Evolutionary conservation across 2,113 vertebrate species (phyloP).

Genomic region (Limnothrissa miodon): DNA sequence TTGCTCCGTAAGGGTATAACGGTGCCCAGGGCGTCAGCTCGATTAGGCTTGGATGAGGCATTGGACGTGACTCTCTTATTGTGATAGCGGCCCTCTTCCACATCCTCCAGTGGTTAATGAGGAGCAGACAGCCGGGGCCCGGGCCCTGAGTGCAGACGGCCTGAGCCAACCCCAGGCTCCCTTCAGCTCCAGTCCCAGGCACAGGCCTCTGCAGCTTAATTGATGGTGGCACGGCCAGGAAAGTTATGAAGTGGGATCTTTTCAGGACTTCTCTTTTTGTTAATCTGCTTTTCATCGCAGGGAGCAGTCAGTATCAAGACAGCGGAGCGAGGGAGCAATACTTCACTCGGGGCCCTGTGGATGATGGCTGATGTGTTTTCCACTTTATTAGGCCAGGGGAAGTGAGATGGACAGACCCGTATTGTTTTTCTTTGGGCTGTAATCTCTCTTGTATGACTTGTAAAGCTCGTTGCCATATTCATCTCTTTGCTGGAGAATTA

Average conservation of each 20-base stretch:
- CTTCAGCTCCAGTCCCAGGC: conserved; percentile 65
- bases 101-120: conserved; percentile 64
- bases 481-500: conserved; percentile 61
- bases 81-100: conserved; percentile 58
- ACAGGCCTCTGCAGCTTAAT: conserved; percentile 67
- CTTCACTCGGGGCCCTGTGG: conserved; percentile 24
- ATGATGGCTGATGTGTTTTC: conserved; percentile 25
- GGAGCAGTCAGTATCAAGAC: conserved; percentile 63
- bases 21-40: conserved; percentile 67
- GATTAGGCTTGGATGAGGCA: conserved; percentile 61
- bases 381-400: conserved; percentile 24
- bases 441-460: conserved; percentile 52
- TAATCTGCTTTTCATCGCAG: conserved; percentile 68
- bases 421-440: conserved; percentile 50
- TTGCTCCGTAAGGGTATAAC: conserved; percentile 67
- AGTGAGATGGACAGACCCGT: conserved; percentile 34
- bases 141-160: conserved; percentile 31
- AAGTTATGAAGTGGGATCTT: conserved; percentile 76
- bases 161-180: conserved; percentile 62
- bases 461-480: conserved; percentile 62
- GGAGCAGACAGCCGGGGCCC: conserved; percentile 60
- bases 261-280: conserved; percentile 69
- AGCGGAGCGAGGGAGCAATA: conserved; percentile 47
- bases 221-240: conserved; percentile 72
- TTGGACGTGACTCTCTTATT: conserved; percentile 67